A percentile compares a stretch with the other conserved stretches of the same genome.
Evolutionary conservation across 2,797 vertebrate species (phyloP).

Genomic region (Paramormyrops hopkinsi): DNA sequence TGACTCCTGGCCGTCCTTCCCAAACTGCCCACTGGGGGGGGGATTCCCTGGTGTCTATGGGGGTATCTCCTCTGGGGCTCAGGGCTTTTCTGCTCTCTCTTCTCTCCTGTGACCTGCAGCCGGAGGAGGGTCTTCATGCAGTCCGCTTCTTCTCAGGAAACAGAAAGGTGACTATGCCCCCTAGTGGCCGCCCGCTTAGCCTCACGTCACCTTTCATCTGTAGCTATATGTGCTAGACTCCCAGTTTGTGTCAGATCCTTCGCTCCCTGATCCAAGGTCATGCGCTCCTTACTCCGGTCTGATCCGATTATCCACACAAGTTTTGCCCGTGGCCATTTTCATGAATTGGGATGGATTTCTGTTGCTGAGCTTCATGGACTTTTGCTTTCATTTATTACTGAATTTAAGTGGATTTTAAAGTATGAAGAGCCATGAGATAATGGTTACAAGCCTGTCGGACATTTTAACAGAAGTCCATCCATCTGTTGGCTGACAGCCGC

Average conservation of each 20-base stretch:
- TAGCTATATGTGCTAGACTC: neutral
- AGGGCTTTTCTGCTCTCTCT: conserved; percentile 59
- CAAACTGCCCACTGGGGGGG: conserved; percentile 15
- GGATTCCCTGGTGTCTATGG: neutral
- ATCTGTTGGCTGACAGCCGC: too few relatives aligned
- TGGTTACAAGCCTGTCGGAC: neutral
- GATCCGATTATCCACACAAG: neutral
- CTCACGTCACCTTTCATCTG: conserved; percentile 6
- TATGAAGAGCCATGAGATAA: neutral
- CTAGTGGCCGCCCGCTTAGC: neutral
- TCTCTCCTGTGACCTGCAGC: conserved; percentile 78
- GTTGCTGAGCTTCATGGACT: neutral
- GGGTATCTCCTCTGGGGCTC: conserved; percentile 31
- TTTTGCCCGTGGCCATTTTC: neutral
- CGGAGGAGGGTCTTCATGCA: conserved; percentile 91
- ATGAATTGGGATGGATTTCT: neutral
- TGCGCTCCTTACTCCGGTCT: neutral
- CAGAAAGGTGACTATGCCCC: conserved; percentile 88
- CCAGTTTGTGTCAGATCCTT: neutral
- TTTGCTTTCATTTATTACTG: neutral
- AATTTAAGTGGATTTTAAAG: neutral
- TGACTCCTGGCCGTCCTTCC: neutral
- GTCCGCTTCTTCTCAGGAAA: conserved; percentile 90
- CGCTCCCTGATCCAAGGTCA: neutral
- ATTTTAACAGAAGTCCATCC: neutral